Evolutionary conservation across 2,888 invertebrate species (phyloP).

Genomic region (Watsonalla binaria): DNA sequence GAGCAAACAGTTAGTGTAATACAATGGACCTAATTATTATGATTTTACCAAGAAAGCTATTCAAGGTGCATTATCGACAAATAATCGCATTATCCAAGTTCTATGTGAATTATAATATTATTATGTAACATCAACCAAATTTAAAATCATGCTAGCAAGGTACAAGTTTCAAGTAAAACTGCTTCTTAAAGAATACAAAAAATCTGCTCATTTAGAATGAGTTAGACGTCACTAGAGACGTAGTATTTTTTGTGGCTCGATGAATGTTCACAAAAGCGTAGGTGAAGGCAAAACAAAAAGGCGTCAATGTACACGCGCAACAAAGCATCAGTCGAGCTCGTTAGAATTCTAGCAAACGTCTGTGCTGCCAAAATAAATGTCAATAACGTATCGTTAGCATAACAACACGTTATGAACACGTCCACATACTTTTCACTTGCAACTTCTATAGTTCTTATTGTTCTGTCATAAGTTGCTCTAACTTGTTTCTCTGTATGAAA

Average conservation of each 20-base stretch:
- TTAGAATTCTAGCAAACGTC: slow-evolving; percentile 31
- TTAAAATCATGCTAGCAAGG: too few species aligned
- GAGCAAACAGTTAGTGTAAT: too few species aligned
- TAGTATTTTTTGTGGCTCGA: slow-evolving; percentile 12
- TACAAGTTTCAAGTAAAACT: too few species aligned
- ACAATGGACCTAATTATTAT: too few species aligned
- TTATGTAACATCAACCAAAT: too few species aligned
- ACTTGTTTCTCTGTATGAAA: too few species aligned
- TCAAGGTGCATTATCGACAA: too few species aligned
- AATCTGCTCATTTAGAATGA: background rate
- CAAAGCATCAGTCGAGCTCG: slow-evolving; percentile 41
- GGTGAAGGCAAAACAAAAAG: slow-evolving; percentile 44
- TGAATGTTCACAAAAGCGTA: slow-evolving; percentile 32
- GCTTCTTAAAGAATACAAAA: too few species aligned
- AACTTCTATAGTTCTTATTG: slow-evolving; percentile 4
- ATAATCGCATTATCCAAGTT: too few species aligned
- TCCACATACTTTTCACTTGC: slow-evolving; percentile 15
- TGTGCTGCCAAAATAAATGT: slow-evolving; percentile 51
- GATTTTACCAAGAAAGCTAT: too few species aligned
- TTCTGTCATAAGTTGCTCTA: background rate
- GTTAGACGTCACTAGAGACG: slow-evolving; percentile 37
- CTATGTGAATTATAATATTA: too few species aligned
- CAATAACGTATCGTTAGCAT: slow-evolving; percentile 44
- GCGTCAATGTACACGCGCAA: slow-evolving; percentile 44
- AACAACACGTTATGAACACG: slow-evolving; percentile 16